Conservation (phyloP, 1,140 invertebrate genomes). For the Zaprionus camerounensis region DNA sequence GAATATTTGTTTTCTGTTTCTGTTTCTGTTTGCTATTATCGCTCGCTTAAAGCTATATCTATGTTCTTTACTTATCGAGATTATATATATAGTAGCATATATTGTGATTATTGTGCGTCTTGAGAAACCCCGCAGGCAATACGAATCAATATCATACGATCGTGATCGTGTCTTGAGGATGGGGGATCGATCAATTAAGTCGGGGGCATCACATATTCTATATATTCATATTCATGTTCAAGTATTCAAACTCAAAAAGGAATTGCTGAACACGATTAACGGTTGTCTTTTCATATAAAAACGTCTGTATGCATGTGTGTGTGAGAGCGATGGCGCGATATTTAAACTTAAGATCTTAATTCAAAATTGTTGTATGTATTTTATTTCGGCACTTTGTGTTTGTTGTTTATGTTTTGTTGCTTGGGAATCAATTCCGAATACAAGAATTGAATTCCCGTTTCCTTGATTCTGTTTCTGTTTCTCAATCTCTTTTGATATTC, state of each 20-base stretch:
- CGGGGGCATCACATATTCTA: constrained; percentile 4
- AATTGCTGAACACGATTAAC: constrained; percentile 5
- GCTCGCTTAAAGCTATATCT: constrained; percentile 23
- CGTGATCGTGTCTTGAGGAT: background rate
- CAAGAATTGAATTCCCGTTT: constrained; percentile 2
- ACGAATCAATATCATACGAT: constrained; percentile 5
- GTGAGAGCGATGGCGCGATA: constrained; percentile 1
- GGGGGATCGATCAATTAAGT: constrained; percentile 1
- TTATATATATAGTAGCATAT: background rate
- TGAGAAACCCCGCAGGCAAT: constrained; percentile 4
- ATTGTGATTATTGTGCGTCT: background rate
- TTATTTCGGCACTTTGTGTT: constrained; percentile 47
- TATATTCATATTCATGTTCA: background rate
- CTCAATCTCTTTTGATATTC: background rate
- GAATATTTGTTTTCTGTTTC: background rate
- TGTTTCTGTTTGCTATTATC: background rate
- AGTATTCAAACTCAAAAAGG: background rate
- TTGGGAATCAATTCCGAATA: background rate
- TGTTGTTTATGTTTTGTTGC: background rate
- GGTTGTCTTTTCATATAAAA: background rate
- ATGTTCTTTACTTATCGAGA: background rate
- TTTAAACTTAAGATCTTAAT: constrained; percentile 19
- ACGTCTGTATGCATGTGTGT: constrained; percentile 2
- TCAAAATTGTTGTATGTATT: constrained; percentile 32
- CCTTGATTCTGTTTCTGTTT: background rate